Evolutionary conservation across 35 echinoderm and acorn worm genomes (phyloP), one percentile per base, ranked within the genome.

Genomic region (Antedon bifida): DNA sequence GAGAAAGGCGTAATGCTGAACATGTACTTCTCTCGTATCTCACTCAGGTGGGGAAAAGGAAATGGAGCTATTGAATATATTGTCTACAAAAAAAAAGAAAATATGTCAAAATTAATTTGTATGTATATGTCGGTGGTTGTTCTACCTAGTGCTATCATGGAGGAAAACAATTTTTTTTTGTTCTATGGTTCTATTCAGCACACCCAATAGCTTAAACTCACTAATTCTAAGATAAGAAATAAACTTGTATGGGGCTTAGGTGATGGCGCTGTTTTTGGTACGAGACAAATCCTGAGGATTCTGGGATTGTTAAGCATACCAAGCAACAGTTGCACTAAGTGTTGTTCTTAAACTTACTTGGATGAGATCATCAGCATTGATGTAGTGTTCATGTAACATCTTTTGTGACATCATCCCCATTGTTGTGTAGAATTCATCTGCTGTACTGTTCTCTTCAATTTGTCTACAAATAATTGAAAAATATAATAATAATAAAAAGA

Each of bases 21-120:
- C 95, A 99, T 99, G 86, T 99, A 99, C 83, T 99, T 99, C 83
- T 99, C 95, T 28, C 95, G 82, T 80, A 99, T 99, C 82, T 99
- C 95, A 77, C 90, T 92, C 34, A 99, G 86, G 73, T 99, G 95
- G 36, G 95, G 95, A 80, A 99, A 99, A 7, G 95, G 95, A 42
- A 99, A 99, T 3, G 90, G 87, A 30, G 91, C 95, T 85, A 99
- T 87, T 34, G 87, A 85, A 74, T 99, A 99, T 35, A 99, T 92
- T 3, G 90, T 92, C 95, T 97, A 82, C 13, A 32, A 39, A 29
- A 38, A 23, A 38, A 77, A 46, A 89, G 33, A 86, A 36, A 85
- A 36, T 12, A n/a, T n/a, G n/a, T n/a, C n/a, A n/a, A n/a, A n/a
- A n/a, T n/a, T n/a, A 82, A n/a, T 73, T 73, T 73, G n/a, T 14